phyloP scores from a whole-genome alignment of 2,888 invertebrate genomes.

The Agrochola circellaris region DNA sequence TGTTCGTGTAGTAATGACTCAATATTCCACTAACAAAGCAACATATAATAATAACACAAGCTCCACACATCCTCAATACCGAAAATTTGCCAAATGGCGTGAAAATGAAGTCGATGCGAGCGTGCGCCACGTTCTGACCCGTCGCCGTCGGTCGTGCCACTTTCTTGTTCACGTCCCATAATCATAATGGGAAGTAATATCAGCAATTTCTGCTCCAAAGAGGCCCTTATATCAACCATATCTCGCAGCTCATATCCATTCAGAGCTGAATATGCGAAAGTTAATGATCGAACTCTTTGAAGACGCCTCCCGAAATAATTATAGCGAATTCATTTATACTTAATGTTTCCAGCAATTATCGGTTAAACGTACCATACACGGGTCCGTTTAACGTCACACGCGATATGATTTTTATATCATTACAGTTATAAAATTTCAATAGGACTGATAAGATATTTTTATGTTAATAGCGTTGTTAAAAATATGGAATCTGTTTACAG shows the following conservation, averaged over 20 bases:
- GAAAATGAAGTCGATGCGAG: slow-evolving; percentile 78
- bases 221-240: slow-evolving; percentile 80
- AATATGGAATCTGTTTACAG: slow-evolving; percentile 52
- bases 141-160: slow-evolving; percentile 76
- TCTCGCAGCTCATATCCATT: slow-evolving; percentile 76
- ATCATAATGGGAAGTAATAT: slow-evolving; percentile 86
- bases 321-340: slow-evolving; percentile 68
- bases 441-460: slow-evolving; percentile 58
- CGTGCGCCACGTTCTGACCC: slow-evolving; percentile 79
- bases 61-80: slow-evolving; percentile 43
- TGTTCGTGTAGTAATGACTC: slow-evolving; percentile 11
- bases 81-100: slow-evolving; percentile 78
- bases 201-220: slow-evolving; percentile 83
- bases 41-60: slow-evolving; percentile 16
- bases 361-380: slow-evolving; percentile 60
- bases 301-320: slow-evolving; percentile 73
- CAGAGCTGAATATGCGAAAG: slow-evolving; percentile 75
- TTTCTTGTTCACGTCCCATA: slow-evolving; percentile 85
- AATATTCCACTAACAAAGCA: slow-evolving; percentile 15
- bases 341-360: slow-evolving; percentile 70
- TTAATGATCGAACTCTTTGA: slow-evolving; percentile 76
- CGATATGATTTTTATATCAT: slow-evolving; percentile 65
- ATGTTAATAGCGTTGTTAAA: slow-evolving; percentile 43
- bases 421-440: slow-evolving; percentile 69
- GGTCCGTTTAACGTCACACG: slow-evolving; percentile 41